Base-by-base conservation (phyloP, 1,140 invertebrate species). In the Bombus turneri region DNA sequence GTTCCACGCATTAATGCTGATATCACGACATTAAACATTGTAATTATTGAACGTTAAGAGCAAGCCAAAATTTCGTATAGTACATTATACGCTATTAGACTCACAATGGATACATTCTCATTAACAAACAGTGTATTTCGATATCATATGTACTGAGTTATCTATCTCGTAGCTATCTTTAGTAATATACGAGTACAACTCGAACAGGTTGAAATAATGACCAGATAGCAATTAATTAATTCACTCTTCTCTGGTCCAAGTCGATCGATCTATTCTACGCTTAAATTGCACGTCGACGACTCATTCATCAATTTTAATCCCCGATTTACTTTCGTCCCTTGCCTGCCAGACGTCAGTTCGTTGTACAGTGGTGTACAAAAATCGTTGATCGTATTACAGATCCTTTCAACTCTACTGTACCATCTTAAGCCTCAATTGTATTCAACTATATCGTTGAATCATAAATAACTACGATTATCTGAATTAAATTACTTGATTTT, bases 221-320 rank as follows among this genome's bases (percentile, higher is more conserved):
- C 3, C n/a, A 53, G 74, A 75, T 75, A 75, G 57, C 31, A 34
- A 75, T 25, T 75, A 13, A 77, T 76, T 41, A 28, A 76, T 37
- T n/a, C 25, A 76, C 25, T 18, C 22, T 4, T 6, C 10, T n/a
- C 37, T 25, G 25, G 1, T n/a, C 8, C 8, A 77, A 77, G 37
- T 41, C 37, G 57, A 62, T 77, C 57, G 34, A 77, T 41, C 28
- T 25, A 15, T 76, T 76, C 3, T 28, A 13, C 53, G 13, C 31
- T 18, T 76, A 28, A 62, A 34, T 77, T 28, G 22, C 13, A 39
- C 34, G 22, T 78, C 59, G n/a, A 15, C 18, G 15, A 57, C 39
- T 69, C 43, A 43, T 71, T 72, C 79, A 22, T 83, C 66, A 76
- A 76, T 83, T 83, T 83, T 37, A 75, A 76, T 76, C 43, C 39